phyloP scores from a whole-genome alignment of 1,140 invertebrate genomes.

The Tetragnatha versicolor region DNA sequence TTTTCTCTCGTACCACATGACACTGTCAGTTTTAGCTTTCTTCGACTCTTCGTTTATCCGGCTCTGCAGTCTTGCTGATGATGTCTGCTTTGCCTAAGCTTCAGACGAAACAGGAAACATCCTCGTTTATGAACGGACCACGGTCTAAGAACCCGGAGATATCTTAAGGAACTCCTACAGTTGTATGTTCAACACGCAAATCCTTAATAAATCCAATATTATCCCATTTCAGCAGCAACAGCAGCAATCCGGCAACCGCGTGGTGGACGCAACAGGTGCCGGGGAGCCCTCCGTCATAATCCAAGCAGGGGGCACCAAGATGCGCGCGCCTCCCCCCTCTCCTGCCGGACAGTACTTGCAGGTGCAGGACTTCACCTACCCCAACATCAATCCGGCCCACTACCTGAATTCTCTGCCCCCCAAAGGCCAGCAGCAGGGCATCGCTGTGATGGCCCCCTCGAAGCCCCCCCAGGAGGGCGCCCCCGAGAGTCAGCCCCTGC shows the following conservation, averaged over 20 bases:
- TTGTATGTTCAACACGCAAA: too few species aligned
- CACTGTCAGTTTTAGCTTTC: too few species aligned
- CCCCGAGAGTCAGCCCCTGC: slow-evolving; percentile 38
- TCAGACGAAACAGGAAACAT: too few species aligned
- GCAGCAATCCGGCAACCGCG: slow-evolving; percentile 19
- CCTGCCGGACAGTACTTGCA: slow-evolving; percentile 48
- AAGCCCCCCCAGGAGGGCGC: neutral
- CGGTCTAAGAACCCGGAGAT: too few species aligned
- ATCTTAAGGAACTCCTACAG: too few species aligned
- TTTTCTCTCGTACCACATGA: too few species aligned
- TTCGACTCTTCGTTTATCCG: too few species aligned
- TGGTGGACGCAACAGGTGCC: neutral
- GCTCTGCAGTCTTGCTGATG: too few species aligned
- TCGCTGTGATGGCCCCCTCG: slow-evolving; percentile 8
- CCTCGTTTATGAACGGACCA: too few species aligned
- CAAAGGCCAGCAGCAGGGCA: slow-evolving; percentile 1
- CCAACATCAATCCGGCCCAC: slow-evolving; percentile 29
- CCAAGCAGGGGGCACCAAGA: neutral
- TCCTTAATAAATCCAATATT: too few species aligned
- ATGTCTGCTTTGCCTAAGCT: too few species aligned
- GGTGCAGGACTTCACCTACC: slow-evolving; percentile 51
- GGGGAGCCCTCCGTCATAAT: neutral
- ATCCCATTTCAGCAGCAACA: slow-evolving; percentile 32
- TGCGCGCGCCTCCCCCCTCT: slow-evolving; percentile 40
- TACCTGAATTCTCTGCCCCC: slow-evolving; percentile 49